phyloP scores from a whole-genome alignment of 2,797 vertebrate genomes.

The Poeciliopsis gracilis region DNA sequence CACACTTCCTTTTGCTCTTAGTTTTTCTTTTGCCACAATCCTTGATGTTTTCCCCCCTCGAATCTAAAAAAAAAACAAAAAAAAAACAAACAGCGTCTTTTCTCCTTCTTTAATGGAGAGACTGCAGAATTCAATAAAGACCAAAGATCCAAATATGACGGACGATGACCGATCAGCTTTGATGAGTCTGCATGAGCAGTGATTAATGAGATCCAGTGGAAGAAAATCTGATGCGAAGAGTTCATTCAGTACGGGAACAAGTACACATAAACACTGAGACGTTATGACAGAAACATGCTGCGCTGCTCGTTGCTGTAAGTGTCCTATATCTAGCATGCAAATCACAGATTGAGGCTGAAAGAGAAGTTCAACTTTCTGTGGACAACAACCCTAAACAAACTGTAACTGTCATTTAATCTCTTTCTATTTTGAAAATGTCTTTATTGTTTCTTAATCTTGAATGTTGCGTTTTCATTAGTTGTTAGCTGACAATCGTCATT shows the following conservation, averaged over 20 bases:
- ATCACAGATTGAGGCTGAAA: neutral
- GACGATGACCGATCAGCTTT: slow-evolving; percentile 26
- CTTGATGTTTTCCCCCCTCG: slow-evolving; percentile 36
- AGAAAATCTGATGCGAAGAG: slow-evolving; percentile 49
- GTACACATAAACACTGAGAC: slow-evolving; percentile 38
- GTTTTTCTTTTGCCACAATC: slow-evolving; percentile 34
- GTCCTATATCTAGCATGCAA: neutral
- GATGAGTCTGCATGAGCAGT: slow-evolving; percentile 6
- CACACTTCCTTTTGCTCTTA: slow-evolving; percentile 25
- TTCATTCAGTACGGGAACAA: slow-evolving; percentile 7
- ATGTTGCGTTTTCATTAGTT: neutral
- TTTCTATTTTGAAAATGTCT: neutral
- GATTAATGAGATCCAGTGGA: slow-evolving; percentile 24
- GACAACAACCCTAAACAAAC: neutral
- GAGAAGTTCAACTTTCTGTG: too few species aligned
- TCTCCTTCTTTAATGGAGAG: slow-evolving; percentile 44
- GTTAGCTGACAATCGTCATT: neutral
- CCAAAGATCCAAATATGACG: slow-evolving; percentile 29
- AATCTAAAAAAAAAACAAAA: slow-evolving; percentile 48
- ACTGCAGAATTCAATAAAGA: slow-evolving; percentile 59
- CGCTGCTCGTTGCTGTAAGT: neutral
- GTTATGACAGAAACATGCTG: slow-evolving; percentile 7
- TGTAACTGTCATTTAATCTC: neutral
- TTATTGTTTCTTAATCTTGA: neutral
- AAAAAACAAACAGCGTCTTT: slow-evolving; percentile 24